Conservation (phyloP, 2,113 vertebrate genomes). For the Noturus placidus region DNA sequence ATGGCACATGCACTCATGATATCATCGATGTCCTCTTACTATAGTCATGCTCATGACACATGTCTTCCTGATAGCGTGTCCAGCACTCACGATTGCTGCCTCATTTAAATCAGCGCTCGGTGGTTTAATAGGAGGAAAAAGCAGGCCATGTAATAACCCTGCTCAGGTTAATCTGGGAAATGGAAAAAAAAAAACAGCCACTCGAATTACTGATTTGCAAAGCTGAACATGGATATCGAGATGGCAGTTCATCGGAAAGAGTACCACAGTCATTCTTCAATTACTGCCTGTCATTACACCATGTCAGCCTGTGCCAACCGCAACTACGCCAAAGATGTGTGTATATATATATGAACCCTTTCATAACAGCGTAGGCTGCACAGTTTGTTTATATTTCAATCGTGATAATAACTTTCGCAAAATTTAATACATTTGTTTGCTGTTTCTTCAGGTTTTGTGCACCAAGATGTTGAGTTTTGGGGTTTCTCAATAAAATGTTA, state of each 20-base stretch:
- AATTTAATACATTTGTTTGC: not conserved
- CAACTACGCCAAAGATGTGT: not conserved
- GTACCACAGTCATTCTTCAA: slow-evolving; percentile 47
- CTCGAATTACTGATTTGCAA: slow-evolving; percentile 49
- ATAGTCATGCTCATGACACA: slow-evolving; percentile 26
- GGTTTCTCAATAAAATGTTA: not conserved
- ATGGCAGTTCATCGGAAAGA: slow-evolving; percentile 32
- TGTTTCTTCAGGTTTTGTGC: not conserved
- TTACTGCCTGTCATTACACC: slow-evolving; percentile 22
- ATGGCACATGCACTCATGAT: not conserved
- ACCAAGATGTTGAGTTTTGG: not conserved
- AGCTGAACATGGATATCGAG: not conserved
- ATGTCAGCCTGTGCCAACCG: not conserved
- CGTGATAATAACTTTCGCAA: not conserved
- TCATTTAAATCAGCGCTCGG: slow-evolving; percentile 41
- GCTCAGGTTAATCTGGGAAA: slow-evolving; percentile 6
- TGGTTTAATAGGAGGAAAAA: slow-evolving; percentile 27
- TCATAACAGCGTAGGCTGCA: not conserved
- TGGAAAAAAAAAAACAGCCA: slow-evolving; percentile 43
- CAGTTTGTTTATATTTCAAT: not conserved
- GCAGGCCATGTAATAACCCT: not conserved
- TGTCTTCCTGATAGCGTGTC: slow-evolving; percentile 34
- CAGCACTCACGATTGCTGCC: slow-evolving; percentile 5
- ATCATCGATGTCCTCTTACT: slow-evolving; percentile 34
- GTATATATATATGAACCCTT: not conserved